Evolutionary conservation across 2,888 invertebrate species (phyloP).

Genomic region (Hymenopus coronatus): DNA sequence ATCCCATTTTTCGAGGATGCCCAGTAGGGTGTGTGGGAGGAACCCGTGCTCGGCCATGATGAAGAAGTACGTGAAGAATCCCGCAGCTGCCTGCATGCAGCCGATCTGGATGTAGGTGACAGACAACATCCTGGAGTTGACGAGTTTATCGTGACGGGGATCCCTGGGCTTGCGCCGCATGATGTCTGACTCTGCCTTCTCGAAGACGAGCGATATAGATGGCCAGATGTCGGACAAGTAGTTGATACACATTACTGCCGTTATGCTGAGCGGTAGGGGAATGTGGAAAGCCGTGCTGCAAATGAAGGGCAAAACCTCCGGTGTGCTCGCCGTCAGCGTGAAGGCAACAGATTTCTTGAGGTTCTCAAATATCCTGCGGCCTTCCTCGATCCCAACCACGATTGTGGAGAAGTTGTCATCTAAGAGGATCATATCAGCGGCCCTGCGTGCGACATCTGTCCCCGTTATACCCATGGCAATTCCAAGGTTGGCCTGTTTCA

Average conservation of each 20-base stretch:
- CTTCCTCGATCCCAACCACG: conserved; percentile 52
- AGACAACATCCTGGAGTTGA: conserved; percentile 24
- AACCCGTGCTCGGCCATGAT: conserved; percentile 30
- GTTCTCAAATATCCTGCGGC: conserved; percentile 53
- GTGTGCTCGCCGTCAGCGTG: conserved; percentile 53
- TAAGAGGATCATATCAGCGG: conserved; percentile 54
- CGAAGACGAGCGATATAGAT: conserved; percentile 35
- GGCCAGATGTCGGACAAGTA: conserved; percentile 49
- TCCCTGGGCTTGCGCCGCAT: conserved; percentile 30
- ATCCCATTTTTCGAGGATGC: conserved; percentile 16
- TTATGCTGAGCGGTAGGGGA: conserved; percentile 52
- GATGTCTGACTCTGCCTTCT: conserved; percentile 33
- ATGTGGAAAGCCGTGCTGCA: conserved; percentile 48
- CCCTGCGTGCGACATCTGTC: conserved; percentile 62
- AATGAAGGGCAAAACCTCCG: conserved; percentile 52
- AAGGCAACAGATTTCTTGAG: conserved; percentile 54
- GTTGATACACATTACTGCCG: conserved; percentile 54
- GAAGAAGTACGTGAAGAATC: conserved; percentile 23
- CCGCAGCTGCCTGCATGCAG: conserved; percentile 25
- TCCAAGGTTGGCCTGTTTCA: conserved; percentile 78
- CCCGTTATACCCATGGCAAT: conserved; percentile 78
- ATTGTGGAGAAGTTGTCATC: conserved; percentile 54
- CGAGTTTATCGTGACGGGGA: conserved; percentile 17
- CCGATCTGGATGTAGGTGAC: conserved; percentile 29
- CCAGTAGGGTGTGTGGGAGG: background rate